These are phyloP conservation scores for Rhamnusium bicolor DNA, from an alignment of 2,888 invertebrate species.

Conservation along the genomic window DNA sequence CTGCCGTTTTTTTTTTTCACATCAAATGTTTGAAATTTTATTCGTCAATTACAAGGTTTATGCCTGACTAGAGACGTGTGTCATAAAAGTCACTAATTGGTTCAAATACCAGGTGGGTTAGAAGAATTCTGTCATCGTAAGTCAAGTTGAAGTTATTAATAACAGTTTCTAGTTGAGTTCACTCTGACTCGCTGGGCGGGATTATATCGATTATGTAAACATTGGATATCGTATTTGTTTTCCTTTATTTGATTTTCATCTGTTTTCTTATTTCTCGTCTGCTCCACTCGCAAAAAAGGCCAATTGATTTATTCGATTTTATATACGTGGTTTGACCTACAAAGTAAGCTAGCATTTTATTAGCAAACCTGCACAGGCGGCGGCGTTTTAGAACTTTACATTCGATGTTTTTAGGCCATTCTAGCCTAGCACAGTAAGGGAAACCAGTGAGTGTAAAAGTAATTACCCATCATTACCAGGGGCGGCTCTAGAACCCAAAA, in stretches of 20 bases:
- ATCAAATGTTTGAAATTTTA: slow-evolving; percentile 45
- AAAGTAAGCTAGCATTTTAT: slow-evolving; percentile 17
- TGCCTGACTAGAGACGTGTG: slow-evolving; percentile 29
- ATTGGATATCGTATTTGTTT: slow-evolving; percentile 35
- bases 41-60: slow-evolving; percentile 46
- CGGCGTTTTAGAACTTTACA: neutral
- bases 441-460: neutral
- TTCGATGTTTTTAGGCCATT: neutral
- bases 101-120: slow-evolving; percentile 27
- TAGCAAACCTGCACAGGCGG: neutral
- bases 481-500: too few relatives aligned
- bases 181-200: slow-evolving; percentile 11
- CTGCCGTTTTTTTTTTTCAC: slow-evolving; percentile 17
- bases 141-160: slow-evolving; percentile 24
- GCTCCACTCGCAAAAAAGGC: slow-evolving; percentile 30
- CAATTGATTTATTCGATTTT: slow-evolving; percentile 37
- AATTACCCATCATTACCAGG: too few relatives aligned
- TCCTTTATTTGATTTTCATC: slow-evolving; percentile 37
- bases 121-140: slow-evolving; percentile 11
- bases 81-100: slow-evolving; percentile 33
- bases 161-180: neutral
- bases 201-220: slow-evolving; percentile 37
- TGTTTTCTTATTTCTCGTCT: slow-evolving; percentile 29
- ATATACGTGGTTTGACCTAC: slow-evolving; percentile 30
- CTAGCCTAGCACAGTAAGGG: neutral